These are phyloP conservation scores for Bombus confusus DNA, from an alignment of 1,140 invertebrate genomes.

Conservation along the genomic window DNA sequence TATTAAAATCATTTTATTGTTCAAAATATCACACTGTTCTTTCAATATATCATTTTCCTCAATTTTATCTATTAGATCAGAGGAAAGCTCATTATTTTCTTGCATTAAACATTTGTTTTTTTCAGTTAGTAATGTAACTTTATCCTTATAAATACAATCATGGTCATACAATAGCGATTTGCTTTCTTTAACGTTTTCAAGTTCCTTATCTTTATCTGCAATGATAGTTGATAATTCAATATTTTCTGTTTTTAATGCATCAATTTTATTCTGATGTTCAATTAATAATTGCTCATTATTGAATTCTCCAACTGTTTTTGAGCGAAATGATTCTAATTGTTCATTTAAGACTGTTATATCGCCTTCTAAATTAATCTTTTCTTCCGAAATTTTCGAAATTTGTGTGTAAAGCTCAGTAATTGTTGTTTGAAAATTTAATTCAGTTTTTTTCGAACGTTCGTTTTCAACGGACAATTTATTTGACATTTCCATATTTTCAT, in stretches of 20 bases:
- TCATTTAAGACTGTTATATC: slow-evolving; percentile 46
- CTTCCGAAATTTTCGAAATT: slow-evolving; percentile 57
- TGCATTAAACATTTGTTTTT: slow-evolving; percentile 26
- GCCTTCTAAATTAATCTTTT: slow-evolving; percentile 63
- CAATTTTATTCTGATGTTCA: slow-evolving; percentile 62
- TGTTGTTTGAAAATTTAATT: slow-evolving; percentile 47
- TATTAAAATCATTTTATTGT: slow-evolving; percentile 38
- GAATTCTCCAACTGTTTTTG: slow-evolving; percentile 38
- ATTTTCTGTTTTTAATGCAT: slow-evolving; percentile 73
- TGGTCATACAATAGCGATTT: slow-evolving; percentile 48
- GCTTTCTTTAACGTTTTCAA: slow-evolving; percentile 63
- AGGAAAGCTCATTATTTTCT: slow-evolving; percentile 53
- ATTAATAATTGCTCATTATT: slow-evolving; percentile 30
- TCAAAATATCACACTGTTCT: slow-evolving; percentile 27
- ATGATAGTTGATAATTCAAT: slow-evolving; percentile 67
- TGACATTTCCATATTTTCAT: slow-evolving; percentile 74
- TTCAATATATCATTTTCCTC: slow-evolving; percentile 50
- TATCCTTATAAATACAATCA: slow-evolving; percentile 46
- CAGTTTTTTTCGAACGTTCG: slow-evolving; percentile 47
- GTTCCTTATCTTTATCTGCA: slow-evolving; percentile 56
- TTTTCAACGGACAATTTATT: slow-evolving; percentile 67
- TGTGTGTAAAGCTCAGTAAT: slow-evolving; percentile 58
- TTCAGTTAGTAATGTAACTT: slow-evolving; percentile 42
- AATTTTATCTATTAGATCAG: slow-evolving; percentile 47
- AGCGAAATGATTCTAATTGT: slow-evolving; percentile 39